These are phyloP conservation scores for Propsilocerus akamusi DNA, from an alignment of 1,140 invertebrate genomes.

Conservation along the genomic window DNA sequence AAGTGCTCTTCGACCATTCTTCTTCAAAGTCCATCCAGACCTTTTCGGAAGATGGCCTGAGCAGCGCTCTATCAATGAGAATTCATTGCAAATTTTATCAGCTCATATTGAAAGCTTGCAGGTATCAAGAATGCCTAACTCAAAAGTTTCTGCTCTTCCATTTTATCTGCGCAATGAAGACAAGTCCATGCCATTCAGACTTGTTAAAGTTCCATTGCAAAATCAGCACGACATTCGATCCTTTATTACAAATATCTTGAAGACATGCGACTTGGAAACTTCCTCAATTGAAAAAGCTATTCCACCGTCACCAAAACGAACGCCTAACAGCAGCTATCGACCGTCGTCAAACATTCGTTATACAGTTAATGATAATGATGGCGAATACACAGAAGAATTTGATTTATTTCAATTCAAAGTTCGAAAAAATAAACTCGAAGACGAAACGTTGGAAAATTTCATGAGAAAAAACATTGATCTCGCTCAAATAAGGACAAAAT, in stretches of 20 bases:
- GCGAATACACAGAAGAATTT: constrained; percentile 16
- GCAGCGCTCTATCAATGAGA: constrained; percentile 78
- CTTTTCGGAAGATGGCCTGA: constrained; percentile 79
- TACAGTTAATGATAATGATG: constrained; percentile 13
- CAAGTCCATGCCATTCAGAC: constrained; percentile 40
- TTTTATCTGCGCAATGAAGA: constrained; percentile 57
- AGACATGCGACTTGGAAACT: constrained; percentile 63
- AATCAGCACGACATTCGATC: constrained; percentile 41
- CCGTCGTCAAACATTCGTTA: constrained; percentile 6
- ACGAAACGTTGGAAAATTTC: constrained; percentile 35
- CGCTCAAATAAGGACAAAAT: constrained; percentile 36
- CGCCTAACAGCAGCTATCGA: neutral
- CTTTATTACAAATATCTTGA: constrained; percentile 58
- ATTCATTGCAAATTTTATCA: constrained; percentile 73
- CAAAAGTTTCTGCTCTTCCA: constrained; percentile 33
- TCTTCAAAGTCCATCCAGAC: constrained; percentile 90
- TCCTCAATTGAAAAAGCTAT: constrained; percentile 59
- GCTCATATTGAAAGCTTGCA: constrained; percentile 59
- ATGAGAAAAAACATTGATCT: constrained; percentile 39
- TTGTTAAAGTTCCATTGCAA: constrained; percentile 50
- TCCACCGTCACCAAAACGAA: constrained; percentile 9
- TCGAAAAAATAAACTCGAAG: constrained; percentile 27
- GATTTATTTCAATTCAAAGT: constrained; percentile 32
- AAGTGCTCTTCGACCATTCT: constrained; percentile 77
- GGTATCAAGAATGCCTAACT: constrained; percentile 32